A percentile compares a stretch with the other conserved stretches of the same genome.
Conservation (phyloP, 2,113 vertebrate genomes). For the Microtus oregoni region DNA sequence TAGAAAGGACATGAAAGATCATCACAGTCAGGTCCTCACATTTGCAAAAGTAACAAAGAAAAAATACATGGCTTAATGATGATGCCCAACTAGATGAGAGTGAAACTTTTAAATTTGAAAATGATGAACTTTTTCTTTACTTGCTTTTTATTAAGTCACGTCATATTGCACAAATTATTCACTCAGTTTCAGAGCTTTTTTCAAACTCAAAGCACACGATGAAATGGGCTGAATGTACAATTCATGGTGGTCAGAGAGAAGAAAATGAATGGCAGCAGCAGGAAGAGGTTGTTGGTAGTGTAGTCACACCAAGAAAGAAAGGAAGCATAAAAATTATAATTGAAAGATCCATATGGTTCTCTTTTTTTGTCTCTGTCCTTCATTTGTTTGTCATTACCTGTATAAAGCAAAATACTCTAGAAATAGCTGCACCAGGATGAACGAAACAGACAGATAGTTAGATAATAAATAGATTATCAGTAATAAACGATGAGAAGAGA, state of each 20-base stretch:
- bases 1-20: background rate
- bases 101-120: constrained; percentile 14
- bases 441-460: background rate
- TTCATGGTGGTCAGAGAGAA: background rate
- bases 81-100: background rate
- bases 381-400: background rate
- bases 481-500: background rate
- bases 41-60: constrained; percentile 1
- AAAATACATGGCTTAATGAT: background rate
- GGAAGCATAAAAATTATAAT: background rate
- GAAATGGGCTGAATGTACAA: background rate
- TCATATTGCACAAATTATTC: background rate
- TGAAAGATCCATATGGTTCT: background rate
- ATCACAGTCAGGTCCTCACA: background rate
- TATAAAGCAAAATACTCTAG: background rate
- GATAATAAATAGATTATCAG: background rate
- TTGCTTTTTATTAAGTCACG: background rate
- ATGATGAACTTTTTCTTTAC: background rate
- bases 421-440: background rate
- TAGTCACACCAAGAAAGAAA: constrained; percentile 1
- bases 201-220: background rate
- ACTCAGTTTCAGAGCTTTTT: background rate
- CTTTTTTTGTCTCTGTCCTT: constrained; percentile 14
- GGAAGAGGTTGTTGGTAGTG: background rate
- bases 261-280: background rate